Base-by-base conservation (phyloP, 2,888 invertebrate genomes). In the Heliothis peltigera region DNA sequence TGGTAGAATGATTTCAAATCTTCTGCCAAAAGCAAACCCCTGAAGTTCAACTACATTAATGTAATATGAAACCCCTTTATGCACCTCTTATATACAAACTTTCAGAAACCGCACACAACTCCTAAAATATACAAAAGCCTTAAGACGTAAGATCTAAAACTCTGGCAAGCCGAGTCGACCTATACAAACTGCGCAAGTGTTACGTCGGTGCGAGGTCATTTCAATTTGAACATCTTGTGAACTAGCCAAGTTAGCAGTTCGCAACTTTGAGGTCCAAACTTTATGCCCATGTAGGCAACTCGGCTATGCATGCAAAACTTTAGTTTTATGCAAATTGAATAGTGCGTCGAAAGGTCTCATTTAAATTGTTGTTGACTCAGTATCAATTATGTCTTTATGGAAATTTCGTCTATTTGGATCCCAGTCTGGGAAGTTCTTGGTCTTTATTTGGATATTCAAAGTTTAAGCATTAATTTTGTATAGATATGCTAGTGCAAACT, bases 181-280 rank as follows among this genome's bases (percentile, higher is more conserved):
- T 42, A 32, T 56, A 71, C 54, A 61, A 55, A 63, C 62, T 54
- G 48, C 62, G 75, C 73, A 81, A 82, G 74, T 75, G 75, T 64
- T 76, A 68, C 62, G 66, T 65, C 75, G 75, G 75, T 65, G 66
- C 75, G 79, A 75, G 80, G 79, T 81, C 84, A 80, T 80, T 83
- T 69, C 68, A 70, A 82, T 79, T 79, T 64, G 64, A 79, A 65
- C 82, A 75, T 75, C 78, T 76, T 66, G 70, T 58, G 62, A 82
- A 82, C 78, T 80, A 70, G 62, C 63, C 59, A 71, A 79, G 64
- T 75, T 77, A 73, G 64, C 71, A 66, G 75, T 76, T 76, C 66
- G 62, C 53, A 68, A 77, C 77, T 70, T 76, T 61, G 60, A 64
- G 66, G 72, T 58, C 28, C 56, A 55, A 77, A 74, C 70, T 81